Evolutionary conservation across 1,140 invertebrate genomes (phyloP).

Genomic region (Lethocerus indicus): DNA sequence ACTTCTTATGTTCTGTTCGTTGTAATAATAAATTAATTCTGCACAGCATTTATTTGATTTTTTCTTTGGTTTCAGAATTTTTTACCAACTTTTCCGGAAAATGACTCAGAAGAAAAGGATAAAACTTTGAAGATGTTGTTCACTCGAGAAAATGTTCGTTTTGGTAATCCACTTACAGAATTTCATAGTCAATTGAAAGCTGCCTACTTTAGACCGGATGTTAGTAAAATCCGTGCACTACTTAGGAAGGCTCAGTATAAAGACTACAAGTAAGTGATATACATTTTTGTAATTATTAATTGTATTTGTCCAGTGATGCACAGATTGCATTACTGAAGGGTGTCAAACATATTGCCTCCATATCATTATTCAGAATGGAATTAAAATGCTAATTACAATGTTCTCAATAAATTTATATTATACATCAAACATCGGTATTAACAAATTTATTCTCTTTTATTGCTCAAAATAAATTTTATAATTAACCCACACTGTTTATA

Average conservation of each 20-base stretch:
- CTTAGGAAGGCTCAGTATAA: constrained; percentile 46
- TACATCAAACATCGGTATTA: not conserved
- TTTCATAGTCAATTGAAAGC: constrained; percentile 48
- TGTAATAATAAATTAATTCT: not conserved
- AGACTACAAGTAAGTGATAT: constrained; percentile 44
- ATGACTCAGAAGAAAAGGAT: constrained; percentile 45
- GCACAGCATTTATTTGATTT: not conserved
- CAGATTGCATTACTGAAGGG: too few species aligned
- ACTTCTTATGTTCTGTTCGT: not conserved
- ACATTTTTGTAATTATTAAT: too few species aligned
- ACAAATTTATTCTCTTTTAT: too few species aligned
- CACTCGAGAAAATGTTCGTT: constrained; percentile 46
- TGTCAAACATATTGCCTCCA: too few species aligned
- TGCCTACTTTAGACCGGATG: constrained; percentile 44
- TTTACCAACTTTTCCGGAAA: constrained; percentile 45
- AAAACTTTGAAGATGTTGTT: constrained; percentile 46
- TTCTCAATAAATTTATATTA: not conserved
- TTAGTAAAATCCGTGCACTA: constrained; percentile 36
- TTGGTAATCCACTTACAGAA: constrained; percentile 44
- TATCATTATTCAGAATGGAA: too few species aligned
- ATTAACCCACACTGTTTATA: too few species aligned
- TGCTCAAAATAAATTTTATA: too few species aligned
- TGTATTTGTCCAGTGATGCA: too few species aligned
- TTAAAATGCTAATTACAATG: too few species aligned
- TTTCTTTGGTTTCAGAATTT: constrained; percentile 23